These are phyloP conservation scores for Aphaenogaster ashmeadi DNA, from an alignment of 1,140 invertebrate genomes.

Conservation along the genomic window DNA sequence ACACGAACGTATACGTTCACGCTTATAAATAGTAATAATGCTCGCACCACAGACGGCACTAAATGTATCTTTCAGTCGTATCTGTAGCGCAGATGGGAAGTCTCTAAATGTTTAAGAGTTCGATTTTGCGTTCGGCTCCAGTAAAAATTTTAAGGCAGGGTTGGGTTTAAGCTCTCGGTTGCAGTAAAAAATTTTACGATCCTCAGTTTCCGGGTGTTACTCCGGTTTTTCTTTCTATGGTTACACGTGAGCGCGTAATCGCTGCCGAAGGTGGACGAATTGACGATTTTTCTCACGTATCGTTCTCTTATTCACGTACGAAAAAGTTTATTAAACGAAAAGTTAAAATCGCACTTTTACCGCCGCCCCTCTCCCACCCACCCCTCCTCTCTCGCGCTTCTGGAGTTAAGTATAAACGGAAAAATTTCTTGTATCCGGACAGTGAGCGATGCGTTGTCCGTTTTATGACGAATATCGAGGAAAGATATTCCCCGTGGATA, in stretches of 20 bases:
- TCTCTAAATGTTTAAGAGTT: slow-evolving; percentile 42
- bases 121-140: slow-evolving; percentile 35
- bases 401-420: background rate
- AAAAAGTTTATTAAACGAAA: background rate
- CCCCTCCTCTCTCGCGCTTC: background rate
- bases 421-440: background rate
- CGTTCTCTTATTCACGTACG: background rate
- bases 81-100: slow-evolving; percentile 46
- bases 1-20: slow-evolving; percentile 16
- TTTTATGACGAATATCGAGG: slow-evolving; percentile 68
- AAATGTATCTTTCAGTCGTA: slow-evolving; percentile 69
- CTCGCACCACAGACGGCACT: slow-evolving; percentile 8
- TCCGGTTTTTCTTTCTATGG: background rate
- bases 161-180: slow-evolving; percentile 21
- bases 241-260: background rate
- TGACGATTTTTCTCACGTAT: background rate
- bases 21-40: slow-evolving; percentile 58
- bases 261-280: background rate
- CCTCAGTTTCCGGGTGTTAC: background rate
- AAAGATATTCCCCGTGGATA: slow-evolving; percentile 19
- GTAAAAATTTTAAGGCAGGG: slow-evolving; percentile 49
- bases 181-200: slow-evolving; percentile 49
- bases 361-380: background rate
- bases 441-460: background rate
- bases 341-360: slow-evolving; percentile 1